Evolutionary conservation across 1,140 invertebrate genomes (phyloP).

Genomic region (Drosophila pruinosa): DNA sequence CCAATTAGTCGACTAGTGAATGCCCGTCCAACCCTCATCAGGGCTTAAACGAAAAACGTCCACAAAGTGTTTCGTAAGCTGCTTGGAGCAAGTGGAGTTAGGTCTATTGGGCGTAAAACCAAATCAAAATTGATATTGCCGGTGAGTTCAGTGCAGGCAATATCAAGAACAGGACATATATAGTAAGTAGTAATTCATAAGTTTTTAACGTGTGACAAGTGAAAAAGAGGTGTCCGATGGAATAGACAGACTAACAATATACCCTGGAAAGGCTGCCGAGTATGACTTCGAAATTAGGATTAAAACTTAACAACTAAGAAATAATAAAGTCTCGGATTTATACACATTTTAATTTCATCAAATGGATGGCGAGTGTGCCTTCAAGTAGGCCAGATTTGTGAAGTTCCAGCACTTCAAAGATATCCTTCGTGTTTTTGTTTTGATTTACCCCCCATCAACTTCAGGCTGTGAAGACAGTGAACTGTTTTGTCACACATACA

Average conservation of each 20-base stretch:
- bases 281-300: background rate
- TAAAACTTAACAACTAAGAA: background rate
- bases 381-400: slow-evolving; percentile 35
- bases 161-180: slow-evolving; percentile 25
- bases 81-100: slow-evolving; percentile 13
- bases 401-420: slow-evolving; percentile 45
- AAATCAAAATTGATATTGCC: slow-evolving; percentile 32
- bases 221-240: background rate
- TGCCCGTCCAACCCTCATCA: slow-evolving; percentile 57
- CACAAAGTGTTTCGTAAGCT: slow-evolving; percentile 65
- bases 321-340: background rate
- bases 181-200: slow-evolving; percentile 40
- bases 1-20: slow-evolving; percentile 65
- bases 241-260: background rate
- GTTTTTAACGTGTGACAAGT: background rate
- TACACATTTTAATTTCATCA: background rate
- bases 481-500: slow-evolving; percentile 63
- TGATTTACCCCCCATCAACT: slow-evolving; percentile 59
- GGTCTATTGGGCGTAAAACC: slow-evolving; percentile 48
- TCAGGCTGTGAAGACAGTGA: slow-evolving; percentile 45
- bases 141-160: slow-evolving; percentile 22
- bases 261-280: background rate
- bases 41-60: slow-evolving; percentile 49
- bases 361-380: background rate
- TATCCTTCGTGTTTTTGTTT: slow-evolving; percentile 61